Percentiles rank a stretch among this genome's conserved stretches.
Evolutionary conservation across 1,140 invertebrate species (phyloP).

Genomic region (Dendrolimus kikuchii): DNA sequence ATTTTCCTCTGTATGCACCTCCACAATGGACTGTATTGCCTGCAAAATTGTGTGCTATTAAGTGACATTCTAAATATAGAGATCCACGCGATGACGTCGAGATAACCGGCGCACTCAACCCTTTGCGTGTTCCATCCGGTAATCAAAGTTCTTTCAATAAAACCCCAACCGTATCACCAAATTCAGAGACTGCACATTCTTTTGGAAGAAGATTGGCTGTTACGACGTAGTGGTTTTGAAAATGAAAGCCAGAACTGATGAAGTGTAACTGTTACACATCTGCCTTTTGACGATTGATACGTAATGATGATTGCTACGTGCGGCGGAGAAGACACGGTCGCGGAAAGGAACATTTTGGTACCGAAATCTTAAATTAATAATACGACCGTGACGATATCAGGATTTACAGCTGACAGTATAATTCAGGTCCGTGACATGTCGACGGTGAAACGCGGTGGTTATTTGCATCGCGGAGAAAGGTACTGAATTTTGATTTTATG

Average conservation of each 20-base stretch:
- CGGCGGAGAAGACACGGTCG: slow-evolving; percentile 38
- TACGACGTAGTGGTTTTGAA: slow-evolving; percentile 13
- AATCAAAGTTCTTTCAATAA: slow-evolving; percentile 3
- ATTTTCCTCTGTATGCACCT: slow-evolving; percentile 66
- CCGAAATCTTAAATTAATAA: slow-evolving; percentile 49
- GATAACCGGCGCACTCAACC: slow-evolving; percentile 33
- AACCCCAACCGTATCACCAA: slow-evolving; percentile 6
- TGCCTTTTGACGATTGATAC: slow-evolving; percentile 57
- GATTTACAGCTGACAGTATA: slow-evolving; percentile 48
- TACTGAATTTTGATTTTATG: slow-evolving; percentile 1
- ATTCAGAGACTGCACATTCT: not conserved
- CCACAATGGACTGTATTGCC: slow-evolving; percentile 61
- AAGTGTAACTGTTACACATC: slow-evolving; percentile 55
- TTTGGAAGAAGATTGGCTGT: not conserved
- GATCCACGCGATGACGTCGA: slow-evolving; percentile 35
- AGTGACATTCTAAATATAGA: slow-evolving; percentile 64
- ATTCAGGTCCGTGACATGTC: slow-evolving; percentile 31
- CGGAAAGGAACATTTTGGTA: slow-evolving; percentile 35
- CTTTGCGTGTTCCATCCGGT: slow-evolving; percentile 26
- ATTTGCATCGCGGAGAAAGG: not conserved
- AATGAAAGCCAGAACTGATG: slow-evolving; percentile 27
- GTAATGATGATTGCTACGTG: slow-evolving; percentile 56
- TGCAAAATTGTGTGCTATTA: slow-evolving; percentile 66
- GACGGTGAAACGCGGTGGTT: slow-evolving; percentile 3
- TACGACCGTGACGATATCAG: slow-evolving; percentile 38